Evolutionary conservation across 2,888 invertebrate species (phyloP).

Genomic region (Plebejus melissa): DNA sequence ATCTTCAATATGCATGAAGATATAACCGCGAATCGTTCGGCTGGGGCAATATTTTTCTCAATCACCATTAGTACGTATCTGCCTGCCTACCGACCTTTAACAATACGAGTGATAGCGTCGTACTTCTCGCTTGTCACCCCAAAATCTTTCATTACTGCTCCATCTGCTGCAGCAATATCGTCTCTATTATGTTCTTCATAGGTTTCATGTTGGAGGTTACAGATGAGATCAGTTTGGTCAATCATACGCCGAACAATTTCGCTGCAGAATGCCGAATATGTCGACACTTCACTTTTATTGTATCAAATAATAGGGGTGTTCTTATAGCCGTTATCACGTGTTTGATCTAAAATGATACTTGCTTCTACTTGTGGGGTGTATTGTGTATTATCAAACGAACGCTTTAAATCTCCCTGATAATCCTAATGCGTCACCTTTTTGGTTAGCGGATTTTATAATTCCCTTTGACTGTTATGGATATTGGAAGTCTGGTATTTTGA

Average conservation of each 20-base stretch:
- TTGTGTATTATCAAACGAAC: conserved; percentile 42
- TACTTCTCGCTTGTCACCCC: conserved; percentile 48
- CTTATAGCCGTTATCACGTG: conserved; percentile 78
- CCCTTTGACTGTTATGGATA: conserved; percentile 26
- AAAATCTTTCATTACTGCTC: conserved; percentile 54
- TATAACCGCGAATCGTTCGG: conserved; percentile 72
- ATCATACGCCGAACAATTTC: conserved; percentile 49
- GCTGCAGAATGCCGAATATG: conserved; percentile 77
- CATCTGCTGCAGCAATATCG: conserved; percentile 37
- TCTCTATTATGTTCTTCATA: conserved; percentile 36
- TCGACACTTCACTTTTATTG: conserved; percentile 79
- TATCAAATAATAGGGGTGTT: conserved; percentile 79
- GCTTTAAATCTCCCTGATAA: conserved; percentile 43
- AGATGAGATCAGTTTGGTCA: conserved; percentile 46
- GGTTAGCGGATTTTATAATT: conserved; percentile 44
- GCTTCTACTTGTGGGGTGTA: conserved; percentile 53
- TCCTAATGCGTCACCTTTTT: conserved; percentile 37
- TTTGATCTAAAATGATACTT: conserved; percentile 79
- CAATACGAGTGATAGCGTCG: conserved; percentile 55
- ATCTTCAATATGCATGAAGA: conserved; percentile 78
- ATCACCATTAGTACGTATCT: conserved; percentile 78
- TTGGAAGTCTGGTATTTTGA: not conserved
- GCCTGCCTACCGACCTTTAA: conserved; percentile 66
- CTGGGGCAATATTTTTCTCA: conserved; percentile 75
- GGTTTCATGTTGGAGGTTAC: conserved; percentile 39